Percentiles rank a stretch among this genome's conserved stretches.
These are phyloP conservation scores for Caretta caretta DNA, from an alignment of 2,113 vertebrate genomes.

Conservation along the genomic window DNA sequence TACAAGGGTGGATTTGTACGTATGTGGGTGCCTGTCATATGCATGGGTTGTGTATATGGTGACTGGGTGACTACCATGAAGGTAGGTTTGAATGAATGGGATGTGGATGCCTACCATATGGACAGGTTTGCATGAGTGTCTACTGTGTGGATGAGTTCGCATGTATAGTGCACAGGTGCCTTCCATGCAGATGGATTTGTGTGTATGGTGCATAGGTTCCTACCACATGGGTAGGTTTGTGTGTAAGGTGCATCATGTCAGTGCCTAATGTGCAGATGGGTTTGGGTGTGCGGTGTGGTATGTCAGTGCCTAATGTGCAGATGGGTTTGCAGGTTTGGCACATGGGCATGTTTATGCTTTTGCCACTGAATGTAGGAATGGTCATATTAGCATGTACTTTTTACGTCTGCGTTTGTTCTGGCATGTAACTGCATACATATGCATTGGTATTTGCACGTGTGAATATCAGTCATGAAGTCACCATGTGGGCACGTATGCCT, in stretches of 20 bases:
- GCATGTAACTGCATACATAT: neutral
- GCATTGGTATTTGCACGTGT: neutral
- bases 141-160: neutral
- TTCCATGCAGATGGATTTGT: neutral
- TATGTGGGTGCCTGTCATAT: rapidly evolving
- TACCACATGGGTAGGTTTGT: neutral
- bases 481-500: neutral
- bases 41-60: rapidly evolving
- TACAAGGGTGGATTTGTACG: neutral
- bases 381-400: neutral
- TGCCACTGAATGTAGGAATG: rapidly evolving
- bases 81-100: neutral
- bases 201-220: neutral
- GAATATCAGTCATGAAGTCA: neutral
- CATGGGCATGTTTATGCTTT: neutral
- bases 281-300: neutral
- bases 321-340: neutral
- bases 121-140: neutral
- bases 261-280: neutral
- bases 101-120: neutral
- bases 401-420: neutral
- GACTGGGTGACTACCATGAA: neutral
- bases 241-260: neutral
- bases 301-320: neutral
- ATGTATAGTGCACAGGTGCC: neutral